Percentiles rank a stretch among this genome's conserved stretches.
Conservation (phyloP, 2,113 vertebrate species). For the Vireo altiloquus region DNA sequence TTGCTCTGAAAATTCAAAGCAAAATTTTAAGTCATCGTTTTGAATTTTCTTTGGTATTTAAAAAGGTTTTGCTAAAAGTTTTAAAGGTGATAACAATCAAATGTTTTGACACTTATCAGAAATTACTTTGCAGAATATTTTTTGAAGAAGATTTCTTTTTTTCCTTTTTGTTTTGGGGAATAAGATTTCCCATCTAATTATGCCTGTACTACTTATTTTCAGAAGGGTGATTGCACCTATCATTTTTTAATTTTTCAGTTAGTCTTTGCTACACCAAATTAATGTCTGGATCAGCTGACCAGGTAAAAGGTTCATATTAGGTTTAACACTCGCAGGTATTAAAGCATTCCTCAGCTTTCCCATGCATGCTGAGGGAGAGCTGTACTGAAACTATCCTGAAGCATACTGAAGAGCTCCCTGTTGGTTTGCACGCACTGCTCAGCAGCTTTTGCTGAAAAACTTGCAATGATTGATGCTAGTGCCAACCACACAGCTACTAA, state of each 20-base stretch:
- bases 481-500: not conserved
- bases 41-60: not conserved
- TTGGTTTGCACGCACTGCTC: not conserved
- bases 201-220: not conserved
- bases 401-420: not conserved
- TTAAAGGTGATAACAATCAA: not conserved
- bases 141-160: not conserved
- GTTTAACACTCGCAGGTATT: not conserved
- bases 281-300: not conserved
- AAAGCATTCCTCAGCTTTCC: not conserved
- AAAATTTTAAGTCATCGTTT: not conserved
- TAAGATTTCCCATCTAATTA: not conserved
- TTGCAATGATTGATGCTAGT: not conserved
- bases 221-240: not conserved
- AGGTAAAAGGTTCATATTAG: not conserved
- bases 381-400: not conserved
- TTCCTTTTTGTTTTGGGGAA: not conserved
- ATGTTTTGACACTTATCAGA: not conserved
- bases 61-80: not conserved
- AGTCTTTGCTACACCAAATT: not conserved
- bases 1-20: not conserved
- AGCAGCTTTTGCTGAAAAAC: not conserved
- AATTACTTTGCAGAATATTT: not conserved
- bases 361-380: fast-evolving
- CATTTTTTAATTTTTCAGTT: not conserved